A percentile compares a stretch with the other conserved stretches of the same genome.
Conservation (phyloP, 2,113 vertebrate genomes). For the Uropsilus gracilis region DNA sequence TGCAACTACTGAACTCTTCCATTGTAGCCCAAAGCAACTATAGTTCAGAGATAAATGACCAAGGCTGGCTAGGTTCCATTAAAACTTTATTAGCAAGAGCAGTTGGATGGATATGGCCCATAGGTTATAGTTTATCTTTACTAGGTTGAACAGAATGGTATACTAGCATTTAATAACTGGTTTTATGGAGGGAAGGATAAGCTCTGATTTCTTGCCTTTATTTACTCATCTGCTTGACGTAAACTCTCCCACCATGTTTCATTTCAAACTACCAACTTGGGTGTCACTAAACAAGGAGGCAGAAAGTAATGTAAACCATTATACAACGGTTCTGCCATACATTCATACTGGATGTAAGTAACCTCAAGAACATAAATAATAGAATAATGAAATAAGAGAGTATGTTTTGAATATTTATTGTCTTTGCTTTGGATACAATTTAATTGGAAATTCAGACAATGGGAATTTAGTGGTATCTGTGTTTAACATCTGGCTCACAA, state of each 20-base stretch:
- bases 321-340: background rate
- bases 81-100: background rate
- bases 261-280: background rate
- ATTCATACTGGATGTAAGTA: background rate
- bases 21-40: background rate
- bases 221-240: background rate
- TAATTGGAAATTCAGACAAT: background rate
- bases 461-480: background rate
- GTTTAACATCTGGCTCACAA: background rate
- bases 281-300: background rate
- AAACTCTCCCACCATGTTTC: background rate
- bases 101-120: background rate
- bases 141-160: background rate
- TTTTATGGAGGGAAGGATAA: background rate
- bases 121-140: background rate
- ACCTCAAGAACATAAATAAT: background rate
- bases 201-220: background rate
- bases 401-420: conserved; percentile 29
- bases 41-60: background rate
- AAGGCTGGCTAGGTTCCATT: background rate
- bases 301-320: background rate
- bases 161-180: background rate
- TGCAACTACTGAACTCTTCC: background rate
- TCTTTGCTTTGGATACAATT: conserved; percentile 16
- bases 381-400: conserved; percentile 14